Percentiles rank a stretch among this genome's conserved stretches.
These are phyloP conservation scores for Sander lucioperca DNA, from an alignment of 2,113 vertebrate species.

Conservation along the genomic window DNA sequence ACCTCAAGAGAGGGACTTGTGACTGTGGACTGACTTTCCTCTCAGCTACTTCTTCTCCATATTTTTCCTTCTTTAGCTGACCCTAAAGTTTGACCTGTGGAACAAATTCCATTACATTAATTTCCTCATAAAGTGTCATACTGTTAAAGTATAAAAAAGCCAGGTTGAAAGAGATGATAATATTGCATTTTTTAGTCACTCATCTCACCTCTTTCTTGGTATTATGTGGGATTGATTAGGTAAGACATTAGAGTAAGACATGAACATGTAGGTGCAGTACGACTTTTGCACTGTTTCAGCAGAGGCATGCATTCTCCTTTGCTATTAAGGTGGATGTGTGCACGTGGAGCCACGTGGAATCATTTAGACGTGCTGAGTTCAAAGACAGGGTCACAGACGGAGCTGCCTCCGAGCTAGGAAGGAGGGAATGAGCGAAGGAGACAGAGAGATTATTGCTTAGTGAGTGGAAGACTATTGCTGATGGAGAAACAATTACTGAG, in stretches of 20 bases:
- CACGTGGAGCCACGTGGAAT: conserved; percentile 65
- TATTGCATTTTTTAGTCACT: neutral
- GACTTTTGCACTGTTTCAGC: neutral
- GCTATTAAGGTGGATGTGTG: conserved; percentile 45
- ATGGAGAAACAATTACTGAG: conserved; percentile 42
- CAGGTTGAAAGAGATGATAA: neutral
- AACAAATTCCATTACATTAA: conserved; percentile 2
- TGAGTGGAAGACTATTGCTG: conserved; percentile 25
- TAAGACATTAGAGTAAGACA: neutral
- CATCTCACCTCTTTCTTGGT: neutral
- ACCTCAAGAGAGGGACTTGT: conserved; percentile 44
- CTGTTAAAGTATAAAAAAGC: neutral
- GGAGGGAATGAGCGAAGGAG: conserved; percentile 8
- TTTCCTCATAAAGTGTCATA: neutral
- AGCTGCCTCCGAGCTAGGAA: conserved; percentile 42
- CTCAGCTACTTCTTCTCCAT: conserved; percentile 12
- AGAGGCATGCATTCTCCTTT: neutral
- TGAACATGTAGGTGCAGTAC: neutral
- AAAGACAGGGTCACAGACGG: conserved; percentile 54
- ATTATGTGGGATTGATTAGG: neutral
- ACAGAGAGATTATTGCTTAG: conserved; percentile 23
- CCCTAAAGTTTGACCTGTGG: conserved; percentile 15
- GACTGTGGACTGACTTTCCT: conserved; percentile 42
- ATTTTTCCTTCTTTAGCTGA: conserved; percentile 15
- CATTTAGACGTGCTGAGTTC: conserved; percentile 57